Evolutionary conservation across 2,888 invertebrate genomes (phyloP).

Genomic region (Sphinx pinastri): DNA sequence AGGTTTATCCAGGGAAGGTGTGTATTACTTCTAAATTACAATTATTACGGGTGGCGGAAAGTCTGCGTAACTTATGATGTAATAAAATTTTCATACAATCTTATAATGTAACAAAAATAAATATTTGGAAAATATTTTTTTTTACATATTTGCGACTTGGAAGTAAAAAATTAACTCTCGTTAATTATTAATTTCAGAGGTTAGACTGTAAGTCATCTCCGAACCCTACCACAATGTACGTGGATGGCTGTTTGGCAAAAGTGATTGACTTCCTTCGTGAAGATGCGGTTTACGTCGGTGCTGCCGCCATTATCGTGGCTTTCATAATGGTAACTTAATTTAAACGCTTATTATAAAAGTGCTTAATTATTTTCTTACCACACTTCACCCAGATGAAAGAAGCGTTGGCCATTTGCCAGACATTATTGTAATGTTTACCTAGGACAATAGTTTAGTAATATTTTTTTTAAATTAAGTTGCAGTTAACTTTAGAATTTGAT

Average conservation of each 20-base stretch:
- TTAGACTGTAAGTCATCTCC: conserved; percentile 83
- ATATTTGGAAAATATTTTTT: too few relatives aligned
- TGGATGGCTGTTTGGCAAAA: conserved; percentile 89
- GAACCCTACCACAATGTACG: conserved; percentile 86
- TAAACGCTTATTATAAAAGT: neutral
- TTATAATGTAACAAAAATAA: neutral
- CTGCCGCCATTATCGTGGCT: conserved; percentile 92
- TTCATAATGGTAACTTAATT: conserved; percentile 88
- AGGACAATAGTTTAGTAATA: too few relatives aligned
- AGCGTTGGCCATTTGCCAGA: too few relatives aligned
- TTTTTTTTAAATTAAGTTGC: too few relatives aligned
- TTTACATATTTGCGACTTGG: neutral
- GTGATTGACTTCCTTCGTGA: conserved; percentile 88
- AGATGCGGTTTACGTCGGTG: conserved; percentile 92
- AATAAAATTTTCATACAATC: neutral
- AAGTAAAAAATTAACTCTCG: neutral
- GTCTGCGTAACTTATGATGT: too few relatives aligned
- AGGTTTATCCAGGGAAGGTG: conserved; percentile 84
- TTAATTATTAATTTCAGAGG: conserved; percentile 58
- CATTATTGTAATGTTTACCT: too few relatives aligned
- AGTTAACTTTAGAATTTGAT: too few relatives aligned
- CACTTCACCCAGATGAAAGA: too few relatives aligned
- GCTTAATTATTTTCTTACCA: too few relatives aligned
- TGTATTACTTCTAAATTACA: neutral
- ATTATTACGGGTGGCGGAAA: too few relatives aligned